phyloP scores from a whole-genome alignment of 2,113 vertebrate species.

The Clinocottus analis region DNA sequence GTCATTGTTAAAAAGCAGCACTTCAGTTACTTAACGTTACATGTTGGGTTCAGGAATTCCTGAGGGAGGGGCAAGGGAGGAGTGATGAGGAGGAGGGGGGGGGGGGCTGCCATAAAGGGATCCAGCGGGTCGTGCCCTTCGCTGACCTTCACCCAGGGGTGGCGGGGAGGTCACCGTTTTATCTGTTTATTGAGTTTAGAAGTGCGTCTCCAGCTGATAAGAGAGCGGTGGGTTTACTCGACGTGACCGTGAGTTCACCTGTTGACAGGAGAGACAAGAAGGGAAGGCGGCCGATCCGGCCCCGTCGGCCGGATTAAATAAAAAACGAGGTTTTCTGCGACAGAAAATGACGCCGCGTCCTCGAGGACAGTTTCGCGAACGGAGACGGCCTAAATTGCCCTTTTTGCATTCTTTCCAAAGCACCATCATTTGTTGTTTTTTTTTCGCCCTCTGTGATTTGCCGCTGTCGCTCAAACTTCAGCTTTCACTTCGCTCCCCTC shows the following conservation, averaged over 20 bases:
- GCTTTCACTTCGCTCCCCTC: too few relatives aligned
- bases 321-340: not conserved
- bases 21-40: constrained; percentile 10
- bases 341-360: too few relatives aligned
- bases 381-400: constrained; percentile 44
- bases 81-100: too few relatives aligned
- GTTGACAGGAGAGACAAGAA: not conserved
- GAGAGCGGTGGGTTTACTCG: constrained; percentile 28
- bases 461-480: not conserved
- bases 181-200: constrained; percentile 38
- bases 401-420: constrained; percentile 38
- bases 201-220: constrained; percentile 45
- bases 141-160: not conserved
- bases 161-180: not conserved
- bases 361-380: too few relatives aligned
- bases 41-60: constrained; percentile 29
- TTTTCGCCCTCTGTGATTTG: not conserved
- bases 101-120: too few relatives aligned
- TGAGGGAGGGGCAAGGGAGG: constrained; percentile 18
- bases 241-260: constrained; percentile 40
- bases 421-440: constrained; percentile 8
- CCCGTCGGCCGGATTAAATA: not conserved
- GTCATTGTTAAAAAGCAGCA: constrained; percentile 27
- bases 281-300: not conserved
- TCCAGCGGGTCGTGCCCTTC: constrained; percentile 6